phyloP scores from a whole-genome alignment of 1,140 invertebrate species.

The Stenopsyche tienmushanensis region DNA sequence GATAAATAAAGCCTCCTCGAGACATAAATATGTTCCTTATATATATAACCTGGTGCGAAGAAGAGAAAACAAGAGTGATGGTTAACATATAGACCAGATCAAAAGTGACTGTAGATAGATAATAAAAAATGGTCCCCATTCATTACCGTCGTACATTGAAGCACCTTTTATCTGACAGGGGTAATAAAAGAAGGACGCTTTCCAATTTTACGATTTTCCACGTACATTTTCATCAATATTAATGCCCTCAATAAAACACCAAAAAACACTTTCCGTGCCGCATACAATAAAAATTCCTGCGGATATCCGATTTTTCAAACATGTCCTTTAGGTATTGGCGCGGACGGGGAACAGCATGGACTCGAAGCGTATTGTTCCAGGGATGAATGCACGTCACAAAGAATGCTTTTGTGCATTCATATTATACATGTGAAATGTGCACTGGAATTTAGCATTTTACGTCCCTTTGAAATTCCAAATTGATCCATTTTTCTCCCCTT shows the following conservation, averaged over 20 bases:
- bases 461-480: no score
- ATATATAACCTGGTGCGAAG: neutral
- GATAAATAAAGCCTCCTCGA: no score
- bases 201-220: conserved; percentile 14
- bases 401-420: no score
- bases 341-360: no score
- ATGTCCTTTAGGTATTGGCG: no score
- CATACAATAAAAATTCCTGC: conserved; percentile 1
- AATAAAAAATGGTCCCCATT: conserved; percentile 10
- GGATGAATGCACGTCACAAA: no score
- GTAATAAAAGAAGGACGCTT: conserved; percentile 2
- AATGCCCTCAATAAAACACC: conserved; percentile 4
- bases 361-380: no score
- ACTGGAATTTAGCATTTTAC: no score
- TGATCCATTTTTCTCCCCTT: no score
- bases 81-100: conserved; percentile 1
- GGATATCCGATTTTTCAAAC: no score
- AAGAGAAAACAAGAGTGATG: neutral
- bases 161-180: neutral
- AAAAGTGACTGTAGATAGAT: neutral
- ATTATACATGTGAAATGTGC: no score
- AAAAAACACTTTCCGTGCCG: neutral
- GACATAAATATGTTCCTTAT: no score
- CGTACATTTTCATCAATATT: conserved; percentile 14
- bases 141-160: neutral